Percentiles rank a stretch among this genome's conserved stretches.
Conservation (phyloP, 2,113 vertebrate genomes). For the Raja brachyura region DNA sequence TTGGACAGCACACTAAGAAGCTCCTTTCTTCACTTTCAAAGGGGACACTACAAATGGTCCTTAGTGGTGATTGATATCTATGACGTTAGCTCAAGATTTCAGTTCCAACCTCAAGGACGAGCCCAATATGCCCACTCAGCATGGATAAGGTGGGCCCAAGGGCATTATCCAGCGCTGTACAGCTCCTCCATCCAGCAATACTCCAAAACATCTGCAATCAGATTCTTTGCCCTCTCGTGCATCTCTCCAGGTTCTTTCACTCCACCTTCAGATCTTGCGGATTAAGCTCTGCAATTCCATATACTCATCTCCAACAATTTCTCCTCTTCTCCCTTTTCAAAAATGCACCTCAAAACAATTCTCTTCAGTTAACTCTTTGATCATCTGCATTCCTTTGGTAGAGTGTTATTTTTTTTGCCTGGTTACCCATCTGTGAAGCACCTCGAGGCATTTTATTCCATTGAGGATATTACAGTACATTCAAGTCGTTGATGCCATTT, state of each 20-base stretch:
- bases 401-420: neutral
- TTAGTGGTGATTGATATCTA: no score
- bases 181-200: neutral
- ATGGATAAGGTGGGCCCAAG: no score
- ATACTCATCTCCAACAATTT: neutral
- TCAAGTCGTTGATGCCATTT: neutral
- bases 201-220: neutral
- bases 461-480: neutral
- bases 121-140: no score
- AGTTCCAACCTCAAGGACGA: no score
- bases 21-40: no score
- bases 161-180: no score
- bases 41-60: no score
- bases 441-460: neutral
- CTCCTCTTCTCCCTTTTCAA: neutral
- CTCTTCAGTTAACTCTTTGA: neutral
- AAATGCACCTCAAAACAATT: neutral
- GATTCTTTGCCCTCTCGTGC: neutral
- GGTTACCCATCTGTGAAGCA: neutral
- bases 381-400: neutral
- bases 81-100: no score
- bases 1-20: no score
- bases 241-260: neutral
- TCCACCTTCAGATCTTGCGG: neutral
- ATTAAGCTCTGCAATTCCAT: neutral